phyloP scores from a whole-genome alignment of 1,140 invertebrate genomes.

The Ericerus pela region DNA sequence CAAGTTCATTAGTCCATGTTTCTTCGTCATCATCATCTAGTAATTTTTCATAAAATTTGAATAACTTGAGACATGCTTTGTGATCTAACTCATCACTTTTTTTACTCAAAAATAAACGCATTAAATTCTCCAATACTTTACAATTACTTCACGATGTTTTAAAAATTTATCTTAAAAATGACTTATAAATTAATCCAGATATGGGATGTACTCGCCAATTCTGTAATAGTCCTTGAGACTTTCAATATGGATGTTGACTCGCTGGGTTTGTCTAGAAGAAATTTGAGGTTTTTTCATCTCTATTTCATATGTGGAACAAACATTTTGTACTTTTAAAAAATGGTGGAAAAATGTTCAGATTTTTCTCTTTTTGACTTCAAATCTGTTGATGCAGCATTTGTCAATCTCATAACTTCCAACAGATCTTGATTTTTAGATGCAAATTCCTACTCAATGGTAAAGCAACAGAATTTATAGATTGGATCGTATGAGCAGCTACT shows the following conservation, averaged over 20 bases:
- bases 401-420: neutral
- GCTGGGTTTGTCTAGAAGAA: neutral
- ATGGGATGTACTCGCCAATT: neutral
- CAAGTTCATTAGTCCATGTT: too few relatives aligned
- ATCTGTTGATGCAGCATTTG: neutral
- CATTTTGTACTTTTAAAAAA: neutral
- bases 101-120: too few relatives aligned
- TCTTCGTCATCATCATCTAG: too few relatives aligned
- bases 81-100: too few relatives aligned
- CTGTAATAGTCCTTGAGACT: neutral
- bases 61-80: too few relatives aligned
- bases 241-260: neutral
- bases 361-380: neutral
- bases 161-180: constrained; percentile 6
- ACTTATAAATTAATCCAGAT: neutral
- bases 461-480: neutral
- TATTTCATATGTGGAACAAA: neutral
- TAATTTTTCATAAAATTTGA: too few relatives aligned
- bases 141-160: constrained; percentile 15
- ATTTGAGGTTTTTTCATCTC: neutral
- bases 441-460: neutral
- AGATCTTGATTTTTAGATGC: neutral
- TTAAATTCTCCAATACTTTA: too few relatives aligned
- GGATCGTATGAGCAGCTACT: neutral
- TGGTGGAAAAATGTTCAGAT: neutral